Percentiles rank a stretch among this genome's conserved stretches.
phyloP scores from a whole-genome alignment of 2,888 invertebrate genomes.

The Bibio marci region DNA sequence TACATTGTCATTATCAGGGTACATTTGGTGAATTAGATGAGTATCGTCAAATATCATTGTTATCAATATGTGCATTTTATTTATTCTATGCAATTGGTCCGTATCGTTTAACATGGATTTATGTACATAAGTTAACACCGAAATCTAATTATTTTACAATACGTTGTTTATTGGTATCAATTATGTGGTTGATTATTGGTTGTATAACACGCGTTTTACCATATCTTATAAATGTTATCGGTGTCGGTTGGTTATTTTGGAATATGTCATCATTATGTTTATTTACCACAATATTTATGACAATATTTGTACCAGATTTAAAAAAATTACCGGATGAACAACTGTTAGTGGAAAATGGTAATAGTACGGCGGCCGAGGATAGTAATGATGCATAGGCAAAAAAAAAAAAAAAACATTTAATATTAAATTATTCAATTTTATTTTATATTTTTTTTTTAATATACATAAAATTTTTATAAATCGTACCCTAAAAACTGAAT shows the following conservation, averaged over 20 bases:
- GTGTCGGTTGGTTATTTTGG: conserved; percentile 46
- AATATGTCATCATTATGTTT: conserved; percentile 44
- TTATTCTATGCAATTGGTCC: conserved; percentile 9
- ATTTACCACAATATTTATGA: conserved; percentile 41
- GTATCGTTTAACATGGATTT: conserved; percentile 8
- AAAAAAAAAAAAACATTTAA: too few species aligned
- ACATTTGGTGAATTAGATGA: conserved; percentile 7
- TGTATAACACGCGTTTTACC: conserved; percentile 43
- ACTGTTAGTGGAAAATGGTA: conserved; percentile 6
- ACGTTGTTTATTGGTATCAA: conserved; percentile 6
- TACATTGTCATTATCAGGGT: conserved; percentile 9
- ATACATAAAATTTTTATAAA: too few species aligned
- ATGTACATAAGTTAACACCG: conserved; percentile 7
- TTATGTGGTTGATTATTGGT: conserved; percentile 54
- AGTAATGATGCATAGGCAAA: too few species aligned
- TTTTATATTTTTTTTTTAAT: too few species aligned
- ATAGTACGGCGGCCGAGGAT: too few species aligned
- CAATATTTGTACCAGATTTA: conserved; percentile 9
- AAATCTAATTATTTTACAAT: conserved; percentile 8
- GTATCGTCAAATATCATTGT: conserved; percentile 8
- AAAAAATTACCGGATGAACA: conserved; percentile 12
- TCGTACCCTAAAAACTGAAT: too few species aligned
- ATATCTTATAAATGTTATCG: conserved; percentile 35
- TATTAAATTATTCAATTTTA: too few species aligned
- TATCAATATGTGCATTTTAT: conserved; percentile 8